Evolutionary conservation across 2,797 vertebrate genomes (phyloP).

Genomic region (Sarcophilus harrisii): DNA sequence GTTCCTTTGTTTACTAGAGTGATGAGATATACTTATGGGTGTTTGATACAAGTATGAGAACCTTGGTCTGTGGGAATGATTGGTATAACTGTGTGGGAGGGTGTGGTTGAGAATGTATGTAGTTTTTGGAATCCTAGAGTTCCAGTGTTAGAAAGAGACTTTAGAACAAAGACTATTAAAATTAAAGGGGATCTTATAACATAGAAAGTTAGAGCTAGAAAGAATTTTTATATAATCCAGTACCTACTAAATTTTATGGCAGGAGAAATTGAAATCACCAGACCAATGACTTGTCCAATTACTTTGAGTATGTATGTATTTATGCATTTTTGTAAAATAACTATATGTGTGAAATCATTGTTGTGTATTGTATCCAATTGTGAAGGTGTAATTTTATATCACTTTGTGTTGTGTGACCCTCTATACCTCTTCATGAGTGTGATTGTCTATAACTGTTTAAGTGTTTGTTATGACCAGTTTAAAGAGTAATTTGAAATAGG

Average conservation of each 20-base stretch:
- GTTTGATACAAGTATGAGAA: not conserved
- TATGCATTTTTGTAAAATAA: not conserved
- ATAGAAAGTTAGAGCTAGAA: not conserved
- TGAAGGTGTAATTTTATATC: not conserved
- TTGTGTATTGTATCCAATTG: not conserved
- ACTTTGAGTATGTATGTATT: not conserved
- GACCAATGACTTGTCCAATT: not conserved
- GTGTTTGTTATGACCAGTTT: not conserved
- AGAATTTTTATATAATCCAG: not conserved
- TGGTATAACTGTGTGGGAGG: not conserved
- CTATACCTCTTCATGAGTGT: not conserved
- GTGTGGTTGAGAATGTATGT: not conserved
- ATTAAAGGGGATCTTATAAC: not conserved
- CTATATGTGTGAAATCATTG: not conserved
- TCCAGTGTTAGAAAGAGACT: not conserved
- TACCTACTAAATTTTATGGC: not conserved
- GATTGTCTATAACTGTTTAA: slow-evolving; percentile 20
- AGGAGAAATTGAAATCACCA: not conserved
- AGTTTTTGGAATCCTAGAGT: not conserved
- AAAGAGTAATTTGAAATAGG: not conserved
- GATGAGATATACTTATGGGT: not conserved
- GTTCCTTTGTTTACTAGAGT: not conserved
- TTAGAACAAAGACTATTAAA: not conserved
- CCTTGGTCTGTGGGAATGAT: not conserved
- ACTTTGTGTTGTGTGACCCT: not conserved